Conservation (phyloP, 2,797 vertebrate genomes). For the Chrysocyon brachyurus region DNA sequence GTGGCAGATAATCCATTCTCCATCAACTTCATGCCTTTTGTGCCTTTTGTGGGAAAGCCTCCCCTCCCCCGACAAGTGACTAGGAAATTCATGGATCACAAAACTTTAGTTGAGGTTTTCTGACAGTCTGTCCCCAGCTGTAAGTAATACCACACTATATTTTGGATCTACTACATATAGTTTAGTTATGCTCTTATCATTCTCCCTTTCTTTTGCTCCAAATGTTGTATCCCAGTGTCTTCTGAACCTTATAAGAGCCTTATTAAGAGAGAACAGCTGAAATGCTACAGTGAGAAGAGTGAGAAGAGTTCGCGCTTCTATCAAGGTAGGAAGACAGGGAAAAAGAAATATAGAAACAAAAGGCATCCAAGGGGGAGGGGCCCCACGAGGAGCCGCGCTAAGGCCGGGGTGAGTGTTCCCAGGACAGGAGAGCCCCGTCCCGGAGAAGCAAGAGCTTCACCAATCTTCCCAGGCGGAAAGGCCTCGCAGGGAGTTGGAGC, state of each 20-base stretch:
- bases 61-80: not conserved
- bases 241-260: not conserved
- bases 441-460: too few relatives aligned
- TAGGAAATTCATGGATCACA: not conserved
- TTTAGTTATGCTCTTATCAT: slow-evolving; percentile 41
- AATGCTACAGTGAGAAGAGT: too few relatives aligned
- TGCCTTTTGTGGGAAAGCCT: not conserved
- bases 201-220: slow-evolving; percentile 33
- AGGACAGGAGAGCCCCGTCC: too few relatives aligned
- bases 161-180: not conserved
- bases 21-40: not conserved
- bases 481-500: too few relatives aligned
- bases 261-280: too few relatives aligned
- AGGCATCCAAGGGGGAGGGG: too few relatives aligned
- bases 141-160: not conserved
- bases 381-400: too few relatives aligned
- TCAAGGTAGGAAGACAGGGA: too few relatives aligned
- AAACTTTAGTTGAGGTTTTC: not conserved
- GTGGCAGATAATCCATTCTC: not conserved
- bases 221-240: not conserved
- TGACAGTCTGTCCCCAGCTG: not conserved
- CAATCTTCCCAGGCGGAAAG: too few relatives aligned
- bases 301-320: too few relatives aligned
- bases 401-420: too few relatives aligned
- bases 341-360: too few relatives aligned